Evolutionary conservation across 1,140 invertebrate genomes (phyloP).

Genomic region (Trinorchestia longiramus): DNA sequence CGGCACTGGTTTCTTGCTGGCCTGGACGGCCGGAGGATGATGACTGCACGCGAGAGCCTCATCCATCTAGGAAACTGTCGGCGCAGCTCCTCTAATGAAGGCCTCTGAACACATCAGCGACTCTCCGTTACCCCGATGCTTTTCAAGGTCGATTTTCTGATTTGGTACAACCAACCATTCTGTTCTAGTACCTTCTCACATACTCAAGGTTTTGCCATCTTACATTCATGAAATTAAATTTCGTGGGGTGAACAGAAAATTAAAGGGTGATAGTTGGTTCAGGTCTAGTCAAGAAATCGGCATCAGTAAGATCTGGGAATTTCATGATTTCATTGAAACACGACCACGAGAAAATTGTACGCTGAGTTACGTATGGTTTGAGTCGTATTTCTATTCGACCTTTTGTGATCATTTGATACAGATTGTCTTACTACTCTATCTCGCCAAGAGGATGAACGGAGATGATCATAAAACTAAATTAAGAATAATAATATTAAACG

Average conservation of each 20-base stretch:
- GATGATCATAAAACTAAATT: too few relatives aligned
- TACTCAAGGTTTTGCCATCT: neutral
- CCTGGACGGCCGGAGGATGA: neutral
- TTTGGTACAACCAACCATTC: constrained; percentile 1
- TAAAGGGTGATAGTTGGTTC: neutral
- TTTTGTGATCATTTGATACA: too few relatives aligned
- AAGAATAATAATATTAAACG: too few relatives aligned
- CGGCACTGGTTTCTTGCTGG: neutral
- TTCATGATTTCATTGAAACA: too few relatives aligned
- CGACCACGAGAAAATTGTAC: too few relatives aligned
- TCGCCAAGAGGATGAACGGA: too few relatives aligned
- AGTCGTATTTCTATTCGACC: too few relatives aligned
- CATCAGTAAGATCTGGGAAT: too few relatives aligned
- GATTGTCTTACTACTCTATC: too few relatives aligned
- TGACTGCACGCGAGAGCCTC: constrained; percentile 34
- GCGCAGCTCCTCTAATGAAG: constrained; percentile 45
- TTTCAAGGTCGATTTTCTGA: neutral
- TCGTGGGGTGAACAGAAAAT: neutral
- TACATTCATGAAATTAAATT: neutral
- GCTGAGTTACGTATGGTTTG: too few relatives aligned
- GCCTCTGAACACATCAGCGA: constrained; percentile 34
- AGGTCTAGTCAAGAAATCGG: too few relatives aligned
- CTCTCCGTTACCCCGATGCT: constrained; percentile 20
- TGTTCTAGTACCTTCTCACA: neutral
- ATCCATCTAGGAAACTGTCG: constrained; percentile 38